Percentiles rank a stretch among this genome's conserved stretches.
These are phyloP conservation scores for Dendrocincla tyrannina DNA, from an alignment of 2,797 vertebrate species.

Conservation along the genomic window DNA sequence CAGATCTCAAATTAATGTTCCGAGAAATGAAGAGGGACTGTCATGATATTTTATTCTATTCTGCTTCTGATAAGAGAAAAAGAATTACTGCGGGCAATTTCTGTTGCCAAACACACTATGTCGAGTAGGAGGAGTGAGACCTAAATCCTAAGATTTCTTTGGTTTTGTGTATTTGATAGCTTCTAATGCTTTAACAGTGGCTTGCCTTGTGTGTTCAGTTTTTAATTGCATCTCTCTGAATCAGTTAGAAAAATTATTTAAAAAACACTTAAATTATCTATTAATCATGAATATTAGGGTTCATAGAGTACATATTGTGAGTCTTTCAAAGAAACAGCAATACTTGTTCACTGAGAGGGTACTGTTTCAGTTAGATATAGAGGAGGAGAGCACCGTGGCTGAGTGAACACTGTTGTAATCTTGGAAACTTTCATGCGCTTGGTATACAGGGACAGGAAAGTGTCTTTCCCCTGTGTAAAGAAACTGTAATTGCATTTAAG, in stretches of 20 bases:
- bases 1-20: neutral
- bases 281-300: neutral
- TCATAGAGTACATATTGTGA: neutral
- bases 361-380: neutral
- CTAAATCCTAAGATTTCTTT: neutral
- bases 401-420: neutral
- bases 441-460: neutral
- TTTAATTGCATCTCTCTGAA: neutral
- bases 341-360: neutral
- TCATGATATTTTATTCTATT: conserved; percentile 10
- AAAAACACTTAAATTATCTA: neutral
- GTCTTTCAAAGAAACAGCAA: neutral
- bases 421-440: neutral
- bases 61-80: neutral
- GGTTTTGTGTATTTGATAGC: neutral
- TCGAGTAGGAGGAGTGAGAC: neutral
- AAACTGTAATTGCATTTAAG: neutral
- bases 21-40: neutral
- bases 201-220: neutral
- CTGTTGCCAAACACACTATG: neutral
- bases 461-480: neutral
- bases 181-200: neutral
- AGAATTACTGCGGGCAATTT: neutral
- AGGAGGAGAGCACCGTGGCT: neutral
- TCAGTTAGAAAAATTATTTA: neutral